Conservation (phyloP, 2,888 invertebrate species). For the Lomographa bimaculata region DNA sequence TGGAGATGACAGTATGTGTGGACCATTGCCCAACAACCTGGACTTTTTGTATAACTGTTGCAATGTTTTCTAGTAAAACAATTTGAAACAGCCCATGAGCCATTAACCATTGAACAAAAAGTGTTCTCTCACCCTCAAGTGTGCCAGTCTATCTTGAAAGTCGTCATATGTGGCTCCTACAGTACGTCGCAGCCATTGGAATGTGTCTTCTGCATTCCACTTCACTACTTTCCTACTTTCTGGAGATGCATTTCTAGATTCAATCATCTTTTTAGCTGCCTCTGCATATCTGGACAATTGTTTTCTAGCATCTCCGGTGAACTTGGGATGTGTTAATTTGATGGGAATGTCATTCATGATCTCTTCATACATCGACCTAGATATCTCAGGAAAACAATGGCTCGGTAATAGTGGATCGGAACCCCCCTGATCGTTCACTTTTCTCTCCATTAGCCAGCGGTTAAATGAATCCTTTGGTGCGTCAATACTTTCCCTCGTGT, state of each 20-base stretch:
- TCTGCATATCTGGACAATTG: constrained; percentile 97
- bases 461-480: constrained; percentile 98
- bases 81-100: too few species aligned
- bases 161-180: constrained; percentile 97
- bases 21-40: too few species aligned
- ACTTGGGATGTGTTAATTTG: constrained; percentile 97
- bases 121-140: constrained; percentile 86
- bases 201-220: constrained; percentile 99
- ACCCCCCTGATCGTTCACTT: constrained; percentile 93
- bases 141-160: constrained; percentile 94
- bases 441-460: constrained; percentile 97
- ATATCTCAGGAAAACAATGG: constrained; percentile 95
- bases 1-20: too few species aligned
- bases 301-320: constrained; percentile 97
- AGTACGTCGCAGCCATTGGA: constrained; percentile 96
- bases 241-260: constrained; percentile 94
- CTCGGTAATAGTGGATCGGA: constrained; percentile 96
- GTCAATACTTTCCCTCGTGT: constrained; percentile 95
- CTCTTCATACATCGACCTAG: constrained; percentile 97
- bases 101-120: too few species aligned
- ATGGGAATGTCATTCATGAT: constrained; percentile 99
- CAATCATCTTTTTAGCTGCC: constrained; percentile 98
- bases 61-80: too few species aligned
- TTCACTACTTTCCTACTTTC: constrained; percentile 98
- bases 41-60: too few species aligned